Evolutionary conservation across 2,797 vertebrate species (phyloP).

Genomic region (Ceryle rudis): DNA sequence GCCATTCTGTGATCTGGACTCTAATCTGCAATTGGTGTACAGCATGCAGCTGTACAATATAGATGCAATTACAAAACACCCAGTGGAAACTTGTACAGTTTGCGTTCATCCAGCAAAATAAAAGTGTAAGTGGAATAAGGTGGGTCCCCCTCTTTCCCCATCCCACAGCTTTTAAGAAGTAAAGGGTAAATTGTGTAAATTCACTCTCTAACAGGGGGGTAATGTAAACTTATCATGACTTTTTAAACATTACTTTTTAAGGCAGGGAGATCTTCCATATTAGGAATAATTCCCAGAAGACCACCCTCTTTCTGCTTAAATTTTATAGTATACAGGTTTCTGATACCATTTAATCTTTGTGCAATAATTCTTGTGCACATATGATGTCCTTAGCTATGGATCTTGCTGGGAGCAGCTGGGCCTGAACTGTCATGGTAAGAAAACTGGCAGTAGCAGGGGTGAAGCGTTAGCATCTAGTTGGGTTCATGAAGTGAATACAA

Average conservation of each 20-base stretch:
- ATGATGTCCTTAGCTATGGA: neutral
- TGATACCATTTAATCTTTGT: neutral
- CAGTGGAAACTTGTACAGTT: neutral
- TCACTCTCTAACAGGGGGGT: neutral
- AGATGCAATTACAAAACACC: neutral
- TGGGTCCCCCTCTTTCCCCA: neutral
- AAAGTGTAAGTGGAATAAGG: neutral
- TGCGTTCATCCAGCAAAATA: neutral
- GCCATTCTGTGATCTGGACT: neutral
- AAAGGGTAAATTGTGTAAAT: neutral
- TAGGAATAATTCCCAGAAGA: neutral
- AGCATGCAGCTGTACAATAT: neutral
- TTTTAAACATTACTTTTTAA: no score
- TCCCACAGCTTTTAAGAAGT: neutral
- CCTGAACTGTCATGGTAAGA: neutral
- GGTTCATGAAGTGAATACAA: neutral
- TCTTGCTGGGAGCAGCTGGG: neutral
- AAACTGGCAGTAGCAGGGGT: neutral
- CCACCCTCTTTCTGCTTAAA: neutral
- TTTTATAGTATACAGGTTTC: neutral
- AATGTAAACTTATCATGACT: neutral
- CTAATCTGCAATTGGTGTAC: neutral
- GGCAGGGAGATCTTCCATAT: neutral
- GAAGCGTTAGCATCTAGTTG: neutral
- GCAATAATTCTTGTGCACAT: neutral